Evolutionary conservation across 2,888 invertebrate species (phyloP).

Genomic region (Sympetrum striolatum): DNA sequence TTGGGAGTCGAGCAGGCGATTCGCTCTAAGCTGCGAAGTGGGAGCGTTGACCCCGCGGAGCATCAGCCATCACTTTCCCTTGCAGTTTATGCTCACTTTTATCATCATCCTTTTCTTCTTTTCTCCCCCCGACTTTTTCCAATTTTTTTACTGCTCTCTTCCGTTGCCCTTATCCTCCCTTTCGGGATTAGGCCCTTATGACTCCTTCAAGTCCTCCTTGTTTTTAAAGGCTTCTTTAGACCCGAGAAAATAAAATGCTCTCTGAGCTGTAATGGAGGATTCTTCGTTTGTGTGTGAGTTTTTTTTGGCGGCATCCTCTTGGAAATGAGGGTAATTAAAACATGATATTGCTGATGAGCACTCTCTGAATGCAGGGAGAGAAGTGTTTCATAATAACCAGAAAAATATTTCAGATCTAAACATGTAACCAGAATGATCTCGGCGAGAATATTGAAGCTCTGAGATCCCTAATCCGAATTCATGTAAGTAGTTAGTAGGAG

Average conservation of each 20-base stretch:
- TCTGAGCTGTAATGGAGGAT: not conserved
- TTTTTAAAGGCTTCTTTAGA: not conserved
- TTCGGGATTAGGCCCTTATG: not conserved
- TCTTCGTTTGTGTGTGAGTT: too few relatives aligned
- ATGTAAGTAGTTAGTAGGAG: too few relatives aligned
- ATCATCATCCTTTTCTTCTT: not conserved
- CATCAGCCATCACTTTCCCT: slow-evolving; percentile 35
- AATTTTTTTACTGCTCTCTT: not conserved
- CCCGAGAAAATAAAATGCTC: not conserved
- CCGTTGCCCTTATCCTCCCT: not conserved
- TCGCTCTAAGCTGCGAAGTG: not conserved
- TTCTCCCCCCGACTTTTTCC: not conserved
- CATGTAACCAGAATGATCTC: too few relatives aligned
- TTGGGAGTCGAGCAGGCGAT: slow-evolving; percentile 4
- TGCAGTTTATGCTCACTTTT: slow-evolving; percentile 11
- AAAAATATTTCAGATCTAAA: too few relatives aligned
- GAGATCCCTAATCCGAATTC: too few relatives aligned
- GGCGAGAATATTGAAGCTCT: too few relatives aligned
- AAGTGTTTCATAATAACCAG: too few relatives aligned
- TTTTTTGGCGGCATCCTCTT: too few relatives aligned
- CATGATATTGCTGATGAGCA: not conserved
- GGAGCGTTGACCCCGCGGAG: slow-evolving; percentile 23
- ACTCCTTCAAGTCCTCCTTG: not conserved
- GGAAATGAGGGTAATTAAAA: too few relatives aligned
- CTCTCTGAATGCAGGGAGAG: not conserved